These are phyloP conservation scores for Macquaria australasica DNA, from an alignment of 2,113 vertebrate genomes.

Conservation along the genomic window DNA sequence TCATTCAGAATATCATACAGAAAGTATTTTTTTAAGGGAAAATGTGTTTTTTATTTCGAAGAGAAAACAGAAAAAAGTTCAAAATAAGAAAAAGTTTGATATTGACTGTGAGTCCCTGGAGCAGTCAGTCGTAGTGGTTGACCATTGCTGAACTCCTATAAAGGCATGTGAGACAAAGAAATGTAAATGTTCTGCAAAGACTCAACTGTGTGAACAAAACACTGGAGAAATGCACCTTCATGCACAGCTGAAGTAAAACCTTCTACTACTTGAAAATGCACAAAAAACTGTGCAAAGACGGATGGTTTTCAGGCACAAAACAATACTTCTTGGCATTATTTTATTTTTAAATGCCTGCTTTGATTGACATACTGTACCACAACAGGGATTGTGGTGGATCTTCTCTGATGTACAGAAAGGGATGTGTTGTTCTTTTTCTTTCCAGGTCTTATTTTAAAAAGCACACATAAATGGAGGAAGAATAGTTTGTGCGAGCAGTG, in stretches of 20 bases:
- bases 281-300: neutral
- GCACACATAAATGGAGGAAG: neutral
- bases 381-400: neutral
- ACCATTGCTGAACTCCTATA: constrained; percentile 18
- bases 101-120: neutral
- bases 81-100: neutral
- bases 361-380: neutral
- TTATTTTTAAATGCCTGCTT: neutral
- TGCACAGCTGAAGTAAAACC: neutral
- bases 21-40: too few relatives aligned
- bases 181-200: constrained; percentile 25
- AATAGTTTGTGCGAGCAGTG: neutral
- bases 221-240: neutral
- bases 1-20: too few relatives aligned
- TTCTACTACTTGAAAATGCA: neutral
- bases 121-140: neutral
- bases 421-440: neutral
- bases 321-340: neutral
- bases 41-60: too few relatives aligned
- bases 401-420: neutral
- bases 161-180: constrained; percentile 21
- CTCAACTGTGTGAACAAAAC: neutral
- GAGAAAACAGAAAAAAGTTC: neutral
- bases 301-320: neutral
- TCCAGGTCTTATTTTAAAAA: neutral